These are phyloP conservation scores for Diarsia mendica DNA, from an alignment of 2,888 invertebrate species.

Conservation along the genomic window DNA sequence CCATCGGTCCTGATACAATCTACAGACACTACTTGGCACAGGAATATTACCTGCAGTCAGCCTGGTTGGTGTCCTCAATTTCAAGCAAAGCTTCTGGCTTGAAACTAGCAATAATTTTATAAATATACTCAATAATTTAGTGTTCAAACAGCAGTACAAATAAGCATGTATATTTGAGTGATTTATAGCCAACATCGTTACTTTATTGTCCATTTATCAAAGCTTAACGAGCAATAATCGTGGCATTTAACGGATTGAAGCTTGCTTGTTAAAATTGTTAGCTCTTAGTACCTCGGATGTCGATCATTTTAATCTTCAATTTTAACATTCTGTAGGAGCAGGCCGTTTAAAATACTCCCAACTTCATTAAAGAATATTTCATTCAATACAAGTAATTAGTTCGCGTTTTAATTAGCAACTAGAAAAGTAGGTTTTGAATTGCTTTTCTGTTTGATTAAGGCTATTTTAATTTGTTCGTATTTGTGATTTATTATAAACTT, in stretches of 20 bases:
- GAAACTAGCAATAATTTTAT: conserved; percentile 46
- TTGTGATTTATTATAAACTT: conserved; percentile 19
- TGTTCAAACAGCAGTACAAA: conserved; percentile 62
- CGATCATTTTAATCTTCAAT: conserved; percentile 71
- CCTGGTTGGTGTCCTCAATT: conserved; percentile 5
- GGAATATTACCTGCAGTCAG: background rate
- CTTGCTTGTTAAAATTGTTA: conserved; percentile 80
- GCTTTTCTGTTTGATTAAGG: conserved; percentile 37
- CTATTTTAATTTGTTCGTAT: conserved; percentile 28
- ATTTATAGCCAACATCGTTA: conserved; percentile 79
- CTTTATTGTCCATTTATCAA: conserved; percentile 86
- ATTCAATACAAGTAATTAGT: conserved; percentile 55
- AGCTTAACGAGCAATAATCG: conserved; percentile 84
- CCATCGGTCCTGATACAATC: no score
- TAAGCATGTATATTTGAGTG: conserved; percentile 71
- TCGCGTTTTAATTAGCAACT: conserved; percentile 50
- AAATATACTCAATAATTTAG: conserved; percentile 59
- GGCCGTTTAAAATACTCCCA: conserved; percentile 56
- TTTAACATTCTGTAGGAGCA: conserved; percentile 61
- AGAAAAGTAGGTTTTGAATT: conserved; percentile 42
- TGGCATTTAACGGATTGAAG: conserved; percentile 77
- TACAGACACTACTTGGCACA: background rate
- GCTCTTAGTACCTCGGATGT: conserved; percentile 70
- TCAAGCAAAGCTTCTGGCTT: conserved; percentile 18
- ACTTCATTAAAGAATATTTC: conserved; percentile 62